Base-by-base conservation (phyloP, 2,888 invertebrate genomes). In the Hipparchia semele region DNA sequence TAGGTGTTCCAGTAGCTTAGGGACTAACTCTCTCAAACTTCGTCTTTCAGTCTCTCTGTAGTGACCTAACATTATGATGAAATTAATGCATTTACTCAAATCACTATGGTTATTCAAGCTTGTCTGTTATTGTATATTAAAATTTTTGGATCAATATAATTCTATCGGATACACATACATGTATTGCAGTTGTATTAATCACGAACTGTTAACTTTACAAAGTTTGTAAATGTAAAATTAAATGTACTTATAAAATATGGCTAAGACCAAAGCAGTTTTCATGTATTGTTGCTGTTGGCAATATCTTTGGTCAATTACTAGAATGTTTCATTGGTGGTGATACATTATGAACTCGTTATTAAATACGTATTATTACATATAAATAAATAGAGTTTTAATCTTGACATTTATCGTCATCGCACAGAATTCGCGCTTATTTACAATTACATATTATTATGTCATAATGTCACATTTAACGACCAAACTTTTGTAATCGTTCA, bases 241-340 rank as follows among this genome's bases (percentile, higher is more conserved):
- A 81, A 84, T 87, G 90, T 91, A 90, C 90, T 89, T 90, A 88
- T 86, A 84, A 53, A 70, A 86, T 39, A 39, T 84, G 86, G 86
- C 85, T 90, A 85, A 89, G 91, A 90, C 91, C 92, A 90, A 91
- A 91, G 91, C 86, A 83, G 85, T 89, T 87, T 84, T 89, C 84
- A 80, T 87, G 83, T 87, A 87, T 86, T 86, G 86, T 91, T 90
- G 91, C 90, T 88, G 84, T 86, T 91, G 89, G 91, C 92, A 90
- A 91, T 90, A 92, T 81, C 88, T 93, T 93, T 92, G 92, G 94
- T 94, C 93, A 93, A 94, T 94, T 94, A 94, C 88, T 92, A 93
- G 91, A 87, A 86, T 81, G 87, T 89, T 91, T 88, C 86, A 89
- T 87, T 87, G 81, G 84, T 83, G 86, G 85, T 87, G 85, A 88